These are phyloP conservation scores for Phalera bucephala DNA, from an alignment of 2,888 invertebrate genomes.

Conservation along the genomic window DNA sequence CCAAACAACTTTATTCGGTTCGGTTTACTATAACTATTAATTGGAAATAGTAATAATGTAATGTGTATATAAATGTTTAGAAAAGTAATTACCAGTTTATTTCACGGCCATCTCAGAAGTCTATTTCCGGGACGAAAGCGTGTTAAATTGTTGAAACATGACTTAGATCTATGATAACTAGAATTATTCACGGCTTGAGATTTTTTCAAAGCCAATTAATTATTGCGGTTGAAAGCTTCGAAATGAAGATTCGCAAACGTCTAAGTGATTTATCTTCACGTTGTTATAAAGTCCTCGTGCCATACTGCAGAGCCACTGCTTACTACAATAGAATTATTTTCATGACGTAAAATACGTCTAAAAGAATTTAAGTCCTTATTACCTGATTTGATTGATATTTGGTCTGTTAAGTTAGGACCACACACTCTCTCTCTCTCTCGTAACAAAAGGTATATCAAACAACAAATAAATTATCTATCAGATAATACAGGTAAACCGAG, in stretches of 20 bases:
- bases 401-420: too few relatives aligned
- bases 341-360: too few relatives aligned
- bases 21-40: conserved; percentile 5
- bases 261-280: not conserved
- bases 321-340: too few relatives aligned
- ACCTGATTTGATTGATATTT: too few relatives aligned
- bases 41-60: conserved; percentile 8
- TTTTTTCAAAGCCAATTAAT: conserved; percentile 13
- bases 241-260: not conserved
- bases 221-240: conserved; percentile 10
- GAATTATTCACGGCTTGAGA: conserved; percentile 15
- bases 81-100: conserved; percentile 13
- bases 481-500: too few relatives aligned
- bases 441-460: too few relatives aligned
- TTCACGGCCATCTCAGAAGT: conserved; percentile 8
- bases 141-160: conserved; percentile 13
- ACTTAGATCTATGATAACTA: conserved; percentile 9
- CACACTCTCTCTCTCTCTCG: too few relatives aligned
- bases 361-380: too few relatives aligned
- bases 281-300: too few relatives aligned
- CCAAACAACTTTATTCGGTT: conserved; percentile 9
- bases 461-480: too few relatives aligned
- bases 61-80: too few relatives aligned
- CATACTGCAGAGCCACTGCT: too few relatives aligned
- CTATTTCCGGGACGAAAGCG: conserved; percentile 21